Percentiles rank a stretch among this genome's conserved stretches.
Evolutionary conservation across 2,113 vertebrate species (phyloP).

Genomic region (Chrysochloris asiatica): DNA sequence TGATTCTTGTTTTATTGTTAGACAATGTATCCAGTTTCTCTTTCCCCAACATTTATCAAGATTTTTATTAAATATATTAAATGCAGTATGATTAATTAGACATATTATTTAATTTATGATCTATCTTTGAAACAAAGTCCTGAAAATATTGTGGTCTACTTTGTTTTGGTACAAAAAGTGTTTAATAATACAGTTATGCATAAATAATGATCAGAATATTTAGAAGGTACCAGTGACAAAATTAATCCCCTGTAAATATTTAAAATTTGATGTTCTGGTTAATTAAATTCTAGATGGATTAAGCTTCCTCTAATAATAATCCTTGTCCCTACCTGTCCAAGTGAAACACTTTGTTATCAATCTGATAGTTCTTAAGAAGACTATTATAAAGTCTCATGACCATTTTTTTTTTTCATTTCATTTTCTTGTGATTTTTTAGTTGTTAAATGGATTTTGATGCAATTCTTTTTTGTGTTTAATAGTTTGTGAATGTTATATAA

Average conservation of each 20-base stretch:
- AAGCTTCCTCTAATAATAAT: too few species aligned
- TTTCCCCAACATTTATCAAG: neutral
- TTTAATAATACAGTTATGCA: neutral
- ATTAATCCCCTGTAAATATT: neutral
- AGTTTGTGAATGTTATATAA: too few species aligned
- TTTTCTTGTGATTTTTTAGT: too few species aligned
- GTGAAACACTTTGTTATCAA: too few species aligned
- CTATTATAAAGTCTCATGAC: too few species aligned
- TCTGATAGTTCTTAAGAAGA: too few species aligned
- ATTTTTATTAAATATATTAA: neutral
- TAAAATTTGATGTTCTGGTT: neutral
- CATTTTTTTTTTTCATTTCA: too few species aligned
- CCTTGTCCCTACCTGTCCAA: too few species aligned
- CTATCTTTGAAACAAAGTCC: neutral
- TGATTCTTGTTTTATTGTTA: neutral
- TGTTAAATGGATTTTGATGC: too few species aligned
- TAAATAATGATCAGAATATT: neutral
- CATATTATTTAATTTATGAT: neutral
- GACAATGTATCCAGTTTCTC: neutral
- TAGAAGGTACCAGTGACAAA: too few species aligned
- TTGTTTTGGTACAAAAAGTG: neutral
- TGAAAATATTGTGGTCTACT: neutral
- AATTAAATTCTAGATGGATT: neutral
- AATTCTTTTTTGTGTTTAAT: too few species aligned
- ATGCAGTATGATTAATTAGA: neutral